phyloP scores from a whole-genome alignment of 2,888 invertebrate genomes.

The Sinotaia quadrata region DNA sequence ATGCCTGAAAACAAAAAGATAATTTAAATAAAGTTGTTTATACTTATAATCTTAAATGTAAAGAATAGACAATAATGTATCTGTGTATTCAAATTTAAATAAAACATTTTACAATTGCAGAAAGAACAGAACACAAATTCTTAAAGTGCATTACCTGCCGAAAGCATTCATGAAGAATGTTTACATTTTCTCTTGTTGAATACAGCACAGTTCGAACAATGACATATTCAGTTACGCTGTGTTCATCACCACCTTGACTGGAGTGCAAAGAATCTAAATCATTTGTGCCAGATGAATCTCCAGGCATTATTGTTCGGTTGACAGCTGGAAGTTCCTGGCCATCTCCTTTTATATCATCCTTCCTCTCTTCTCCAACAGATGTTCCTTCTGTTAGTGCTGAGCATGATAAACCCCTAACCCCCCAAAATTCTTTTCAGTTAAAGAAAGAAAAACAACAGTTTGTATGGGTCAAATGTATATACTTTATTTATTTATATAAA shows the following conservation, averaged over 20 bases:
- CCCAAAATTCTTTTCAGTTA: too few relatives aligned
- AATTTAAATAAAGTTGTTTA: not conserved
- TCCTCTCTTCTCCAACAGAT: slow-evolving; percentile 35
- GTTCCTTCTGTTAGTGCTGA: slow-evolving; percentile 38
- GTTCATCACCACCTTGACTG: slow-evolving; percentile 59
- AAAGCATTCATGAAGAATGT: slow-evolving; percentile 94
- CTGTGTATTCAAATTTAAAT: not conserved
- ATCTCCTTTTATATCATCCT: slow-evolving; percentile 41
- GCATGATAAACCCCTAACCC: slow-evolving; percentile 42
- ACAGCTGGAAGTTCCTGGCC: slow-evolving; percentile 40
- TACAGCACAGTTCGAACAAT: slow-evolving; percentile 91
- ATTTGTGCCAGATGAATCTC: slow-evolving; percentile 62
- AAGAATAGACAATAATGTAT: not conserved
- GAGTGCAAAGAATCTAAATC: slow-evolving; percentile 63
- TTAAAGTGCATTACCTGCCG: slow-evolving; percentile 77
- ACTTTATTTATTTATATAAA: too few relatives aligned
- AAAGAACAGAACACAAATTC: not conserved
- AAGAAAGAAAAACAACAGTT: too few relatives aligned
- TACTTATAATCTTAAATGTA: not conserved
- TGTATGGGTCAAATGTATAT: too few relatives aligned
- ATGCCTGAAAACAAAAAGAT: slow-evolving; percentile 76
- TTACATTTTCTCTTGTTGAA: slow-evolving; percentile 89
- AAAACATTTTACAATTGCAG: not conserved
- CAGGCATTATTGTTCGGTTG: slow-evolving; percentile 43
- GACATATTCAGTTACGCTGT: slow-evolving; percentile 63